Conservation (phyloP, 2,797 vertebrate species). For the Sorex maritimensis region DNA sequence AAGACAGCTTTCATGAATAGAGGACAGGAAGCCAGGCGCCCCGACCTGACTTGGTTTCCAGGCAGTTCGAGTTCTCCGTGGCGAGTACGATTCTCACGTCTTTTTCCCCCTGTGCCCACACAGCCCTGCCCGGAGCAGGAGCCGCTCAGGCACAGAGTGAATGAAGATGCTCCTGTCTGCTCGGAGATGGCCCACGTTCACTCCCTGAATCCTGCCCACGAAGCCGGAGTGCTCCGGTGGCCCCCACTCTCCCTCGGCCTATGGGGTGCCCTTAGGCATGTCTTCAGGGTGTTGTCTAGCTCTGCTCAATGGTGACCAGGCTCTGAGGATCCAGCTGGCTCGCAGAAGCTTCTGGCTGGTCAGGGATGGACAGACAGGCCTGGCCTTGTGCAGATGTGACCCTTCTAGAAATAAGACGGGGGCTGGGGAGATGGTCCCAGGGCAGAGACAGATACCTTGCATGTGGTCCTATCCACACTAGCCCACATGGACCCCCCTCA, state of each 20-base stretch:
- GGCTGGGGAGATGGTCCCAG: no score
- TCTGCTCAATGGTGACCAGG: not conserved
- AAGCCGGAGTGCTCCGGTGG: not conserved
- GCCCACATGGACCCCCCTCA: no score
- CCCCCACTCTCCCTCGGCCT: not conserved
- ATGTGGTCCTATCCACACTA: no score
- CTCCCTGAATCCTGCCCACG: not conserved
- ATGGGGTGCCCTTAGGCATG: not conserved
- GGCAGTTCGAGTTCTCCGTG: not conserved
- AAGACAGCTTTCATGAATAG: not conserved
- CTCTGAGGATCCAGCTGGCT: not conserved
- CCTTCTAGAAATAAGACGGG: not conserved
- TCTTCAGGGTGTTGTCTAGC: accelerated
- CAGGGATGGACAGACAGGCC: not conserved
- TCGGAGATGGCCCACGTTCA: not conserved
- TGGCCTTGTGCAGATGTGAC: not conserved
- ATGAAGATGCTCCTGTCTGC: not conserved
- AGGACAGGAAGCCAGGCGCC: not conserved
- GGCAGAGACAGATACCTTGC: no score
- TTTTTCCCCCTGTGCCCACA: not conserved
- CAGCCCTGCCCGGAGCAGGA: not conserved
- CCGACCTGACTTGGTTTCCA: not conserved
- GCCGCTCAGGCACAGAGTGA: not conserved
- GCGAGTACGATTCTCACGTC: not conserved
- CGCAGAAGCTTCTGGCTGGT: not conserved